Percentiles rank a stretch among this genome's conserved stretches.
phyloP scores from a whole-genome alignment of 1,140 invertebrate genomes.

The Lordiphosa mommai region DNA sequence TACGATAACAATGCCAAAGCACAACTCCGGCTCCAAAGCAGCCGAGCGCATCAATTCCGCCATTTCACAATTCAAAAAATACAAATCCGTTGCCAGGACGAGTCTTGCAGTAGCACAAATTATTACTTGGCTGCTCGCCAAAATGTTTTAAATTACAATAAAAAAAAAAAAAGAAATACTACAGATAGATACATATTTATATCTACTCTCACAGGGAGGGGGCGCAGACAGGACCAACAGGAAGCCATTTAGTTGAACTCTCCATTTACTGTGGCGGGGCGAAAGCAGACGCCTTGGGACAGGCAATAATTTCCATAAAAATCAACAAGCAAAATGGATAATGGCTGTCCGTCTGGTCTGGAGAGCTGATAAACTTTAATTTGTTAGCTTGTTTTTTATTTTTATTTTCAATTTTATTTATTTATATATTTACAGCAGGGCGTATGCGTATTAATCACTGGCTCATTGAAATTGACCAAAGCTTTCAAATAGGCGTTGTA shows the following conservation, averaged over 20 bases:
- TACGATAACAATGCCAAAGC: conserved; percentile 54
- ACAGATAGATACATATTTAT: conserved; percentile 17
- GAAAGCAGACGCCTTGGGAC: background rate
- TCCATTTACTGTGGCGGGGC: no score
- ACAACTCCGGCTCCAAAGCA: conserved; percentile 32
- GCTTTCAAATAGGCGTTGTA: no score
- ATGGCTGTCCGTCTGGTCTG: conserved; percentile 38
- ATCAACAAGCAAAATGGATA: conserved; percentile 46
- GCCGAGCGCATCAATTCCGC: conserved; percentile 66
- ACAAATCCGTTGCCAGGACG: conserved; percentile 49
- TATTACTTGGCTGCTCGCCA: conserved; percentile 68
- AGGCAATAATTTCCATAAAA: conserved; percentile 42
- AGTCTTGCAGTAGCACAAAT: conserved; percentile 55
- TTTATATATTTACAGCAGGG: conserved; percentile 11
- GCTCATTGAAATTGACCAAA: no score
- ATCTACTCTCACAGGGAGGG: conserved; percentile 19
- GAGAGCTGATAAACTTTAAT: conserved; percentile 44
- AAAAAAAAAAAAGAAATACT: conserved; percentile 14
- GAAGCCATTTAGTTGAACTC: conserved; percentile 54
- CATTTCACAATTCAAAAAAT: conserved; percentile 61
- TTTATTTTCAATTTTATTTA: conserved; percentile 22
- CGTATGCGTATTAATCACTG: conserved; percentile 35
- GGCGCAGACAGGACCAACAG: conserved; percentile 28
- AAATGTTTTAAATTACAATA: conserved; percentile 77
- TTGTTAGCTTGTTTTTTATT: conserved; percentile 15